phyloP scores from a whole-genome alignment of 2,113 vertebrate genomes.

The Columba janthina region DNA sequence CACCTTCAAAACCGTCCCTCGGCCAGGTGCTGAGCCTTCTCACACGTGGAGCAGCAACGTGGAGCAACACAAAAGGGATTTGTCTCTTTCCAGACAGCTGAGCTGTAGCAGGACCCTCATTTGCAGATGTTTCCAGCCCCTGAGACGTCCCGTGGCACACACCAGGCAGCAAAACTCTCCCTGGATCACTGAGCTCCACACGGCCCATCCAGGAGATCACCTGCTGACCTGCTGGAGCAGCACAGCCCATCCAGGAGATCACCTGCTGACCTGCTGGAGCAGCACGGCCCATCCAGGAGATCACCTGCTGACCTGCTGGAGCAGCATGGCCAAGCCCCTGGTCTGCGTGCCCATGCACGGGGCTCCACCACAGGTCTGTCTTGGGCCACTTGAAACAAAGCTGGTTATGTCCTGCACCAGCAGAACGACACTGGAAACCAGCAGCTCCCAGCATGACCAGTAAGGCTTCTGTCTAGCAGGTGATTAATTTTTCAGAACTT shows the following conservation, averaged over 20 bases:
- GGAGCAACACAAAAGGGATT: background rate
- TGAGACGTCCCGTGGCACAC: accelerated
- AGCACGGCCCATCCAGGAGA: no score
- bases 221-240: background rate
- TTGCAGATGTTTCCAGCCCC: background rate
- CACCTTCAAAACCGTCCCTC: background rate
- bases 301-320: background rate
- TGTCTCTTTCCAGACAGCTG: background rate
- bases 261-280: no score
- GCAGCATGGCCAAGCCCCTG: accelerated
- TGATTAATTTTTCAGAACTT: background rate
- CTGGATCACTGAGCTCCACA: accelerated
- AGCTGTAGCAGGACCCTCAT: background rate
- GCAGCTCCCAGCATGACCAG: background rate
- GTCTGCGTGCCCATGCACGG: accelerated
- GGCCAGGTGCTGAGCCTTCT: background rate
- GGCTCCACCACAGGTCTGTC: background rate
- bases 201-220: background rate
- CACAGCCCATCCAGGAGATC: no score
- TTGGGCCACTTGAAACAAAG: background rate
- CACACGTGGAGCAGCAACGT: background rate
- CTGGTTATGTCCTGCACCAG: accelerated
- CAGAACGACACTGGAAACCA: no score
- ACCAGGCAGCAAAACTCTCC: background rate
- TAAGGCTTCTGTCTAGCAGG: background rate